Evolutionary conservation across 1,140 invertebrate genomes (phyloP), one percentile per base, ranked within the genome.

Genomic region (Drosophila saltans): DNA sequence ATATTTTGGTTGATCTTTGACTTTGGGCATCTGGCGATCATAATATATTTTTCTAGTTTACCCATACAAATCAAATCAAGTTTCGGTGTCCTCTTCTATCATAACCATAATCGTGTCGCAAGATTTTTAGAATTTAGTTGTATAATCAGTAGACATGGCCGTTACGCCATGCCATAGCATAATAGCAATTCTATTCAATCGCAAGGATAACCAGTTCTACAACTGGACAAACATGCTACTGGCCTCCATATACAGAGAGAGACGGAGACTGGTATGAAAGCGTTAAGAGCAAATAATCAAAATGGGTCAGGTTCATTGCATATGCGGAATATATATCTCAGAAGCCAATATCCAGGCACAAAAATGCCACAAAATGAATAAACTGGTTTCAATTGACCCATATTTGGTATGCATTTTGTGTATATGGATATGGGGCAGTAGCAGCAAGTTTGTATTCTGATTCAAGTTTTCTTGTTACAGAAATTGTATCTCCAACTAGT

Each of bases 161-260:
- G 57, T 59, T 59, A 59, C 48, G 40, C 40, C 55, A 58, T 26
- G 58, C 39, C 16, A 61, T 60, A 9, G 48, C 26, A 39, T 41
- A 24, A 45, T 57, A 43, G 43, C 7, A 21, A 61, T 56, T 43
- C 58, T 65, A 69, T 40, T 40, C 40, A 61, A 56, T 61, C 39
- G 45, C 69, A 79, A 79, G 76, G 76, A 79, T 79, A 68, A 72
- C 76, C 69, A 79, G 73, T 79, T 66, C n/a, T 30, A 1, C 3
- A 78, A 75, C 65, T 72, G 61, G 69, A 66, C 48, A 76, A 76
- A 63, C 76, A 9, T 36, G 73, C 30, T 43, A 21, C 52, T 36
- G 6, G 6, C 33, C 33, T 36, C 33, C 33, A 36, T 36, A 36
- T 7, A 36, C 33, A 36, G 1, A 5, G 6, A 21, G 39, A 60